Conservation (phyloP, 1,140 invertebrate species). For the Bombus pascuorum region DNA sequence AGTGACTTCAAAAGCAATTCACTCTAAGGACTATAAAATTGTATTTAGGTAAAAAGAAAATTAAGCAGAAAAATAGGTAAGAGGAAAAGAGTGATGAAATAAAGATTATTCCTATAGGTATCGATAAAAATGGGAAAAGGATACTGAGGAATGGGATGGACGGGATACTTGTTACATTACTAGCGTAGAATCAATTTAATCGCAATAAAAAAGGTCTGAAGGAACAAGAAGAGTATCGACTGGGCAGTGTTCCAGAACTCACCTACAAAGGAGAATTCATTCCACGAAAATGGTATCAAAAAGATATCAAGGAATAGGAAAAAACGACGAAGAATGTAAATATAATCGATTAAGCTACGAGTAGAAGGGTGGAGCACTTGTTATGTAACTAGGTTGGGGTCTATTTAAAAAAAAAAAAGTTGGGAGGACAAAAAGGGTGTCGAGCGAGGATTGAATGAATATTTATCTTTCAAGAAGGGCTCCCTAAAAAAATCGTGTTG, state of each 20-base stretch:
- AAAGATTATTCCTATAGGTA: neutral
- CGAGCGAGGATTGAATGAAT: neutral
- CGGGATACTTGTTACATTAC: neutral
- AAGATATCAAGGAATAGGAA: slow-evolving; percentile 17
- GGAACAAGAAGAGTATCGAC: neutral
- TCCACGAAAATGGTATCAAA: slow-evolving; percentile 25
- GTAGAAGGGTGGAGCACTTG: neutral
- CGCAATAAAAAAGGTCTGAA: neutral
- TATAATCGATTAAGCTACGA: slow-evolving; percentile 18
- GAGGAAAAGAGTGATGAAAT: neutral
- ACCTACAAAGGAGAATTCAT: slow-evolving; percentile 5
- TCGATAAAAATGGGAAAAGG: neutral
- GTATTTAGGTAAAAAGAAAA: neutral
- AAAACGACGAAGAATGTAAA: slow-evolving; percentile 12
- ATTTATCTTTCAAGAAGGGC: slow-evolving; percentile 3
- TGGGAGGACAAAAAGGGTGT: neutral
- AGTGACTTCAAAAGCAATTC: no score
- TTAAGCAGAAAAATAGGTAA: neutral
- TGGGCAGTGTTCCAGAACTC: slow-evolving; percentile 17
- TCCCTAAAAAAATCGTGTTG: neutral
- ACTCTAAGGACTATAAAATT: no score
- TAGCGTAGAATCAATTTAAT: slow-evolving; percentile 29
- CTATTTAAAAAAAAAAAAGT: neutral
- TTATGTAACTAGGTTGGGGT: slow-evolving; percentile 13
- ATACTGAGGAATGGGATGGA: neutral